A percentile compares a stretch with the other conserved stretches of the same genome.
phyloP scores from a whole-genome alignment of 1,140 invertebrate species.

The Agrilus planipennis region DNA sequence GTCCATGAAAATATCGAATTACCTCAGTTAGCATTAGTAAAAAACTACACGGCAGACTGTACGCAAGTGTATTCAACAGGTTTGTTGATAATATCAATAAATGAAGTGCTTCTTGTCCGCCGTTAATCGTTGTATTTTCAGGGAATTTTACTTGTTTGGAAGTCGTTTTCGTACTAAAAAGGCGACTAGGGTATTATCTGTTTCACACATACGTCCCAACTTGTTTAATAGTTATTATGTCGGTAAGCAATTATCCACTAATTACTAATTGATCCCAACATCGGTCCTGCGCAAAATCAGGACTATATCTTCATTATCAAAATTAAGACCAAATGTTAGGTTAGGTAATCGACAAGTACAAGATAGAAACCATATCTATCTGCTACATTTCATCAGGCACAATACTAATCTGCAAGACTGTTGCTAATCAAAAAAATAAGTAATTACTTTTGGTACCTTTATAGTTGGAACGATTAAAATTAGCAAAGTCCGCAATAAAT shows the following conservation, averaged over 20 bases:
- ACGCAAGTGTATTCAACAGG: constrained; percentile 78
- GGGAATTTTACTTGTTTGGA: constrained; percentile 83
- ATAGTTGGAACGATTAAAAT: too few relatives aligned
- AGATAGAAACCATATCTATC: too few relatives aligned
- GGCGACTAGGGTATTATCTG: constrained; percentile 73
- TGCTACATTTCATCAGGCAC: too few relatives aligned
- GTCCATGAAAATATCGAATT: constrained; percentile 83
- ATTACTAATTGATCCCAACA: too few relatives aligned
- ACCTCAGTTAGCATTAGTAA: constrained; percentile 71
- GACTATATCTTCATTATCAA: too few relatives aligned
- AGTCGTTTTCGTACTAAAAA: constrained; percentile 73
- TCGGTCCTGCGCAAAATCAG: too few relatives aligned
- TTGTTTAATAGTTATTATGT: constrained; percentile 81
- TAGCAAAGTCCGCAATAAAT: too few relatives aligned
- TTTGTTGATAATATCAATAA: constrained; percentile 21
- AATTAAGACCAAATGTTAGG: too few relatives aligned
- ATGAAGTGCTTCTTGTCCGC: neutral
- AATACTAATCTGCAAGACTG: too few relatives aligned
- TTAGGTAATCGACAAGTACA: too few relatives aligned
- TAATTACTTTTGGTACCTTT: too few relatives aligned
- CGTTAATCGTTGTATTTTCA: constrained; percentile 28
- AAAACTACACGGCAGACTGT: constrained; percentile 77
- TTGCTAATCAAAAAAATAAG: too few relatives aligned
- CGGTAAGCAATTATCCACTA: constrained; percentile 44
- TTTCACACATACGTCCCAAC: constrained; percentile 84